Conservation (phyloP, 2,113 vertebrate genomes). For the Tyto alba region DNA sequence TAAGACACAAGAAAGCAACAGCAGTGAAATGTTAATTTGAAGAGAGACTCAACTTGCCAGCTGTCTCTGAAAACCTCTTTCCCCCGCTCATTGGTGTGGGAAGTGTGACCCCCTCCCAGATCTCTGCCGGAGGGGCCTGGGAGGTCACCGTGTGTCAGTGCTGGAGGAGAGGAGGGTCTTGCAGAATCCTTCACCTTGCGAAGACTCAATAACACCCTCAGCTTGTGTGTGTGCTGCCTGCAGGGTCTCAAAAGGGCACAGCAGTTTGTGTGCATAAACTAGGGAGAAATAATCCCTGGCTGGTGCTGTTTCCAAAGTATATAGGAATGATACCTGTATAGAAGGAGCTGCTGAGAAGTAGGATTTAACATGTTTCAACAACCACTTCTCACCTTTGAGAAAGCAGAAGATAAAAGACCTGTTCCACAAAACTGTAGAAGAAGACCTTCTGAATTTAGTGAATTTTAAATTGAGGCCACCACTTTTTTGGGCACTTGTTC, state of each 20-base stretch:
- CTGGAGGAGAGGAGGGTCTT: not conserved
- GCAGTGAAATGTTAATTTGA: not conserved
- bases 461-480: not conserved
- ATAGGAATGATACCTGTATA: not conserved
- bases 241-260: not conserved
- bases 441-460: not conserved
- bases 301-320: not conserved
- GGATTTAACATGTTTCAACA: not conserved
- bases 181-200: not conserved
- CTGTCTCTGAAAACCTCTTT: not conserved
- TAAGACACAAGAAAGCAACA: not conserved
- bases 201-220: accelerated
- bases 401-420: not conserved
- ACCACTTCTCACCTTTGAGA: not conserved
- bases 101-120: not conserved
- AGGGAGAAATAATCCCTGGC: not conserved
- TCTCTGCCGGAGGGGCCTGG: not conserved
- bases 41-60: not conserved
- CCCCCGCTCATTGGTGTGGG: accelerated
- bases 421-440: not conserved
- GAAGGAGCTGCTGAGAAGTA: not conserved
- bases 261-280: not conserved
- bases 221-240: not conserved
- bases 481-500: not conserved
- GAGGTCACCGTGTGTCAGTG: not conserved